Conservation (phyloP, 1,140 invertebrate species). For the Agrilus planipennis region DNA sequence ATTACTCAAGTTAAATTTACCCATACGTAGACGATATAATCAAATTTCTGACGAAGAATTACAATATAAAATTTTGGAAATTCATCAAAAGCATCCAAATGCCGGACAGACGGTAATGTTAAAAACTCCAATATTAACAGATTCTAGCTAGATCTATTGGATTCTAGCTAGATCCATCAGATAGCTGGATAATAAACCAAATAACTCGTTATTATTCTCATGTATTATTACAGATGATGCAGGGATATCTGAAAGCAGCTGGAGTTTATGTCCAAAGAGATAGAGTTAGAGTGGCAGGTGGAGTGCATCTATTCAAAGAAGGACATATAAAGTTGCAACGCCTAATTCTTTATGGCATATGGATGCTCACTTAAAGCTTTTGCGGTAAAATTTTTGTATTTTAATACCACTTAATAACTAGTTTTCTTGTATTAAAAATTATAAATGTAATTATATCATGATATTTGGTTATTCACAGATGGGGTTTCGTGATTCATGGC, state of each 20-base stretch:
- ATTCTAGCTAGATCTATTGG: too few species aligned
- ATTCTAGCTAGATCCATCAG: too few species aligned
- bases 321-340: constrained; percentile 5
- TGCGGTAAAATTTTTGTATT: too few species aligned
- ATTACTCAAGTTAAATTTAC: background rate
- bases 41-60: background rate
- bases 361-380: constrained; percentile 5
- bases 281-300: background rate
- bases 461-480: too few species aligned
- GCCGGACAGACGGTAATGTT: background rate
- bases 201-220: background rate
- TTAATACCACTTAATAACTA: too few species aligned
- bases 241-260: background rate
- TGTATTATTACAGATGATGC: background rate
- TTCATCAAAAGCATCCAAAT: background rate
- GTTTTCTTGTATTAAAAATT: too few species aligned
- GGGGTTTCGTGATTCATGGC: too few species aligned
- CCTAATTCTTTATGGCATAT: constrained; percentile 7
- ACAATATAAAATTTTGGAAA: background rate
- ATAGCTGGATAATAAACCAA: too few species aligned
- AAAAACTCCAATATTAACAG: too few species aligned
- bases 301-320: constrained; percentile 6
- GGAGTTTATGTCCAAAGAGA: background rate
- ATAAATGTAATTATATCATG: too few species aligned
- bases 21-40: background rate